These are phyloP conservation scores for zebrafish (Danio rerio) DNA, from an alignment of 2,113 vertebrate genomes.

Conservation along the genomic window GRCz12tu NC_133194.1:21282501-21283000, in stretches of 20 bases:
- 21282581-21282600: too few species aligned
- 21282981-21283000: not conserved
- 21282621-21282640: too few species aligned
- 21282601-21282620: too few species aligned
- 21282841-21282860: not conserved
- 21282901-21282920: conserved; percentile 1
- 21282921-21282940: not conserved
- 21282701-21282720: not conserved
- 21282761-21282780: not conserved
- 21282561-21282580: too few species aligned
- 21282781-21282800: not conserved
- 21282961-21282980: not conserved
- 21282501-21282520: too few species aligned
- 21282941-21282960: not conserved
- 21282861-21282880: not conserved
- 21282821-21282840: not conserved
- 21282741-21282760: not conserved
- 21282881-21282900: not conserved
- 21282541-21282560: too few species aligned
- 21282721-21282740: not conserved
- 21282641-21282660: not conserved
- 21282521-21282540: too few species aligned
- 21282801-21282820: not conserved
- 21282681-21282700: not conserved
- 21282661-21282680: not conserved